A percentile compares a stretch with the other conserved stretches of the same genome.
Evolutionary conservation across 2,888 invertebrate species (phyloP).

Genomic region (Pristionchus mayeri): DNA sequence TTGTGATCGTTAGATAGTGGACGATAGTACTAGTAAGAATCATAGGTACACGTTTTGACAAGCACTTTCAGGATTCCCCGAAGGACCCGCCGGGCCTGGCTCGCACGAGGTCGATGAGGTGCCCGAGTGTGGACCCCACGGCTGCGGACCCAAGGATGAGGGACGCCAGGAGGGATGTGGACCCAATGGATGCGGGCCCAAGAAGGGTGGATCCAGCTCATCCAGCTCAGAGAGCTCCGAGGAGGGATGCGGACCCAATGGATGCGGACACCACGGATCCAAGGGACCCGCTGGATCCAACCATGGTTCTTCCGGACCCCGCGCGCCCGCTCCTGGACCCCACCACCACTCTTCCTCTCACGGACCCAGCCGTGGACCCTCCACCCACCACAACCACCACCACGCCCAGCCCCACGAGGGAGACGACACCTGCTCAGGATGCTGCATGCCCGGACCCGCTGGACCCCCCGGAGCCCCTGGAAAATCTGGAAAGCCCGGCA

Average conservation of each 20-base stretch:
- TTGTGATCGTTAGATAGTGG: no score
- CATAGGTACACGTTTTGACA: no score
- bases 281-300: no score
- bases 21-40: no score
- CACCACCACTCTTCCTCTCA: background rate
- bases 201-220: slow-evolving; percentile 65
- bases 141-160: background rate
- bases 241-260: slow-evolving; percentile 16
- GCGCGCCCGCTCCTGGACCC: background rate
- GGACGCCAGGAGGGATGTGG: slow-evolving; percentile 34
- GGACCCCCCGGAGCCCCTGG: slow-evolving; percentile 66
- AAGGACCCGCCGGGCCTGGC: background rate
- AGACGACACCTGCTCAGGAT: slow-evolving; percentile 67
- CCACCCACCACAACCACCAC: background rate
- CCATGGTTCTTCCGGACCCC: slow-evolving; percentile 40
- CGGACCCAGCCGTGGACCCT: background rate
- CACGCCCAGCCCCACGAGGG: background rate
- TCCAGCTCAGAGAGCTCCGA: no score
- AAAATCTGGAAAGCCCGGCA: slow-evolving; percentile 69
- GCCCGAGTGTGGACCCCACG: slow-evolving; percentile 8
- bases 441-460: slow-evolving; percentile 69
- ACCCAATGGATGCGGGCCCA: slow-evolving; percentile 65
- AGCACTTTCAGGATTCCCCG: no score
- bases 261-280: slow-evolving; percentile 41
- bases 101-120: background rate